Conservation (phyloP, 2,888 invertebrate species). For the Dichetophora obliterata region DNA sequence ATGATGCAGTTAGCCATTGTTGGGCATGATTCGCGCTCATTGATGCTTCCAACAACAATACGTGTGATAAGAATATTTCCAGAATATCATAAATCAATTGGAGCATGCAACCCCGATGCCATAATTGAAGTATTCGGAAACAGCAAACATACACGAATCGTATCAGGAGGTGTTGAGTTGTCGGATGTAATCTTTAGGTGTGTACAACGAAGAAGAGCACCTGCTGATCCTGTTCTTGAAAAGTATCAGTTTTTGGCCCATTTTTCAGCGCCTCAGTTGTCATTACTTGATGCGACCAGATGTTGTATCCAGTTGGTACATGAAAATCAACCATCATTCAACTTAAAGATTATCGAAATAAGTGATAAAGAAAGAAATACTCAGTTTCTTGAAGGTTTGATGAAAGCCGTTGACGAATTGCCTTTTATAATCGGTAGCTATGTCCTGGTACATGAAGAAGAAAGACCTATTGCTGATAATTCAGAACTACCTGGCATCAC, state of each 20-base stretch:
- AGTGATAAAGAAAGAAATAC: constrained; percentile 66
- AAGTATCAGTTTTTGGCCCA: constrained; percentile 80
- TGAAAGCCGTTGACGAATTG: constrained; percentile 74
- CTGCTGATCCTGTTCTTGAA: constrained; percentile 81
- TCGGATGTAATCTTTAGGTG: constrained; percentile 80
- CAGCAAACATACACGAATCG: constrained; percentile 55
- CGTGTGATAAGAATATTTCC: constrained; percentile 78
- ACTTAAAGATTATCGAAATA: constrained; percentile 74
- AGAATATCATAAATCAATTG: constrained; percentile 69
- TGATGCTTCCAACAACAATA: constrained; percentile 81
- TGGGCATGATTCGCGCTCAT: constrained; percentile 75
- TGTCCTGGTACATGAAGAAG: constrained; percentile 62
- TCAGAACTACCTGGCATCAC: neutral
- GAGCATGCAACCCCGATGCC: constrained; percentile 66
- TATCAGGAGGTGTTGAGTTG: constrained; percentile 81
- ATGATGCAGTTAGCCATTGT: constrained; percentile 85
- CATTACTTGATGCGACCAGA: constrained; percentile 71
- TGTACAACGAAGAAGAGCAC: constrained; percentile 76
- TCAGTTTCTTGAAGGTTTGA: constrained; percentile 72
- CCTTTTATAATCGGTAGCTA: constrained; percentile 78
- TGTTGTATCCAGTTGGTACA: constrained; percentile 77
- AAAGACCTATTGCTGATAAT: neutral
- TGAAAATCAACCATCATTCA: constrained; percentile 76
- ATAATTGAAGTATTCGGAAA: constrained; percentile 52
- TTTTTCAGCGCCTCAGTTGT: constrained; percentile 55